phyloP scores from a whole-genome alignment of 2,888 invertebrate species.

The Heliconius hortense region DNA sequence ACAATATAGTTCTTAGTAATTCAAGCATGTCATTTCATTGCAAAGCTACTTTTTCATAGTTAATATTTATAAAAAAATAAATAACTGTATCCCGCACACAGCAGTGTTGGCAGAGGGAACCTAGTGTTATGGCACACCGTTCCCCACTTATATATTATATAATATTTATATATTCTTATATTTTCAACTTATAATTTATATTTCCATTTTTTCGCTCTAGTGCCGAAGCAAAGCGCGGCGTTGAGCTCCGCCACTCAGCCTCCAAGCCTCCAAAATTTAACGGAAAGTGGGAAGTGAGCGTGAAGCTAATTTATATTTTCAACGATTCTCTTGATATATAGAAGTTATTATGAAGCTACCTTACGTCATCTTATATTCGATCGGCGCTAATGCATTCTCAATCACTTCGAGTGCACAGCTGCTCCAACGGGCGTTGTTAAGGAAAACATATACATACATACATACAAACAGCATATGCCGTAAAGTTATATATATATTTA shows the following conservation, averaged over 20 bases:
- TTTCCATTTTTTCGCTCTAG: too few relatives aligned
- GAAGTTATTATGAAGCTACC: background rate
- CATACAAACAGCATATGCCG: constrained; percentile 16
- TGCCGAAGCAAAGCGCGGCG: too few relatives aligned
- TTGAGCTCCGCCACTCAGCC: too few relatives aligned
- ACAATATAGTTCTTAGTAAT: constrained; percentile 34
- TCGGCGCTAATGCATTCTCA: constrained; percentile 32
- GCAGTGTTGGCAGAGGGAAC: too few relatives aligned
- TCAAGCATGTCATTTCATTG: constrained; percentile 22
- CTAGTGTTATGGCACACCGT: too few relatives aligned
- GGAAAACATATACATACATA: constrained; percentile 16
- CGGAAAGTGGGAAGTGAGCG: too few relatives aligned
- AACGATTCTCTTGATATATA: background rate
- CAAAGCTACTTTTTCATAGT: background rate
- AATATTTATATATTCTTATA: too few relatives aligned
- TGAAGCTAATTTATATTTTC: background rate
- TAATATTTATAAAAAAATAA: too few relatives aligned
- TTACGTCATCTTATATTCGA: constrained; percentile 31
- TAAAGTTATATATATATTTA: constrained; percentile 28
- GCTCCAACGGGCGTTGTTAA: constrained; percentile 23
- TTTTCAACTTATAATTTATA: too few relatives aligned
- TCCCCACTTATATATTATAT: too few relatives aligned
- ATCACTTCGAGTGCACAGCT: constrained; percentile 20
- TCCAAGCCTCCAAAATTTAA: too few relatives aligned
- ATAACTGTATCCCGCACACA: too few relatives aligned